These are phyloP conservation scores for Myiozetetes cayanensis DNA, from an alignment of 2,113 vertebrate species.

Conservation along the genomic window DNA sequence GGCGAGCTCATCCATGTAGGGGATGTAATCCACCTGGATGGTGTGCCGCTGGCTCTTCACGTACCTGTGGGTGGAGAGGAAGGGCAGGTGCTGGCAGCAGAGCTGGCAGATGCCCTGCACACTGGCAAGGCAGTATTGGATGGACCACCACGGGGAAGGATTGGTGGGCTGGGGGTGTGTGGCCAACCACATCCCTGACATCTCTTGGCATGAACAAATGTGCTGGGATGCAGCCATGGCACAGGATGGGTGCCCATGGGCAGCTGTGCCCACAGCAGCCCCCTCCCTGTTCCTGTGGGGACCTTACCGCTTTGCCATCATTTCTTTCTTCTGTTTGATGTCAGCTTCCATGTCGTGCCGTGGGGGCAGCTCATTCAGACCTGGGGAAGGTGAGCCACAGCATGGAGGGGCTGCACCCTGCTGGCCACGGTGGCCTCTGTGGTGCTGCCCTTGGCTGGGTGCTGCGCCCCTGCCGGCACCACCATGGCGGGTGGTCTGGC, in stretches of 20 bases:
- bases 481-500: accelerated
- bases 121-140: accelerated
- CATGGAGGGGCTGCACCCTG: background rate
- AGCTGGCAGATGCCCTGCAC: background rate
- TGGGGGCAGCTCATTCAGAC: slow-evolving; percentile 48
- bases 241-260: accelerated
- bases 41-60: slow-evolving; percentile 77
- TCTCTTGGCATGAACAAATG: background rate
- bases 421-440: background rate
- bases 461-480: background rate
- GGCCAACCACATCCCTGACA: accelerated
- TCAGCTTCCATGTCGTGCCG: slow-evolving; percentile 59
- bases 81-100: slow-evolving; percentile 69
- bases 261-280: background rate
- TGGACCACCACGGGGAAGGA: accelerated
- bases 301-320: slow-evolving; percentile 56
- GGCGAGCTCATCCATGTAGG: slow-evolving; percentile 85
- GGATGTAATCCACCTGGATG: slow-evolving; percentile 85
- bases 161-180: accelerated
- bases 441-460: background rate
- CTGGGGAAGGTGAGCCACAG: slow-evolving; percentile 17
- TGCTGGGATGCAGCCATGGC: accelerated
- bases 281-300: background rate
- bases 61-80: slow-evolving; percentile 17
- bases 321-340: slow-evolving; percentile 35